These are phyloP conservation scores for Oceanites oceanicus DNA, from an alignment of 2,113 vertebrate species.

Conservation along the genomic window DNA sequence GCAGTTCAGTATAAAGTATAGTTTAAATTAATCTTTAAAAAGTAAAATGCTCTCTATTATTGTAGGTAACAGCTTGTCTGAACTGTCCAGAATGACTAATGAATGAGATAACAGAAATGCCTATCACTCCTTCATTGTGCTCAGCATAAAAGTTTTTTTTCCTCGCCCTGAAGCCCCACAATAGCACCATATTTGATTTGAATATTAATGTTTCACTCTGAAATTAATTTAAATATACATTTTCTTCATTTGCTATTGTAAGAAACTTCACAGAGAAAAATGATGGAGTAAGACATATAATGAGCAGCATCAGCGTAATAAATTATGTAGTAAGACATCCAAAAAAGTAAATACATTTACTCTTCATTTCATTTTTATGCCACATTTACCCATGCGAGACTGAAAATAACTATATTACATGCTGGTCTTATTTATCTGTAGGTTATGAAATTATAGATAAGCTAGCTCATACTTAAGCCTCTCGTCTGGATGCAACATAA, in stretches of 20 bases:
- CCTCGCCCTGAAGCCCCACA: background rate
- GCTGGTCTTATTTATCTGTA: background rate
- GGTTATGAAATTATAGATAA: background rate
- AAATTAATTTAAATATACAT: constrained; percentile 22
- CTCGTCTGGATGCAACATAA: background rate
- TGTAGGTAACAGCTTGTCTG: constrained; percentile 15
- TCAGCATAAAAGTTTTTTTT: background rate
- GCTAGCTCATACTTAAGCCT: background rate
- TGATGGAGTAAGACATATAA: background rate
- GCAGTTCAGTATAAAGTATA: background rate
- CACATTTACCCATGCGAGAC: background rate
- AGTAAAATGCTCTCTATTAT: constrained; percentile 28
- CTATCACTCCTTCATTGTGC: constrained; percentile 51
- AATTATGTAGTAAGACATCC: background rate
- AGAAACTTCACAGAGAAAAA: background rate
- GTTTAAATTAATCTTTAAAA: constrained; percentile 12
- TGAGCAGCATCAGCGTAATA: constrained; percentile 6
- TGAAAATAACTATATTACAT: background rate
- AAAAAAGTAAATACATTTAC: background rate
- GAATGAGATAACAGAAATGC: constrained; percentile 52
- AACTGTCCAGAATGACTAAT: constrained; percentile 61
- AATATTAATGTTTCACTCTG: constrained; percentile 36
- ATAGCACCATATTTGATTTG: constrained; percentile 37
- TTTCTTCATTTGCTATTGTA: constrained; percentile 5
- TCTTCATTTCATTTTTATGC: background rate